These are phyloP conservation scores for Xiphophorus couchianus DNA, from an alignment of 2,113 vertebrate species.

Conservation along the genomic window DNA sequence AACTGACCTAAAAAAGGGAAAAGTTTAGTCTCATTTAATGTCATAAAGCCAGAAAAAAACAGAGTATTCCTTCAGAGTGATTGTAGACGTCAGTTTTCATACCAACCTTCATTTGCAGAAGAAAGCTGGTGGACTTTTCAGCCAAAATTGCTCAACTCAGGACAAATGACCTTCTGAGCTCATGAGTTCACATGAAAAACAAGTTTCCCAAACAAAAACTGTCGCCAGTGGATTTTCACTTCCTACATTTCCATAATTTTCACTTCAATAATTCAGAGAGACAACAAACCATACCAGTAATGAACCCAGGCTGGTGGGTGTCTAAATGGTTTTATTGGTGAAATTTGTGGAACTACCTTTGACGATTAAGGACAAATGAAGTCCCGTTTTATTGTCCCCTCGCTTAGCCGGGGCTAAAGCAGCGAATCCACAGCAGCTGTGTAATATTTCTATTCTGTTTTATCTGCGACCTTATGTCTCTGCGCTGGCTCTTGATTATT, in stretches of 20 bases:
- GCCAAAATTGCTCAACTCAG: not conserved
- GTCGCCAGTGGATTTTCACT: not conserved
- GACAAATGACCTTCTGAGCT: not conserved
- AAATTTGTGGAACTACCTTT: not conserved
- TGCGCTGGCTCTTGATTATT: constrained; percentile 51
- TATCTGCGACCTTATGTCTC: constrained; percentile 38
- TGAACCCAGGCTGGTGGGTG: too few relatives aligned
- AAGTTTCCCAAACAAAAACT: not conserved
- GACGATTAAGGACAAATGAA: constrained; percentile 18
- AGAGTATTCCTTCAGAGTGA: not conserved
- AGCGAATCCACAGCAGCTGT: constrained; percentile 28
- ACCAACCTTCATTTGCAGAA: not conserved
- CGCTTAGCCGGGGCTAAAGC: constrained; percentile 8
- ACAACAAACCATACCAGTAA: not conserved
- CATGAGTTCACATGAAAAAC: not conserved
- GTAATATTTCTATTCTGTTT: constrained; percentile 42
- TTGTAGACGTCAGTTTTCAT: not conserved
- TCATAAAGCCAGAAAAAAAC: too few relatives aligned
- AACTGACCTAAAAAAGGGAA: too few relatives aligned
- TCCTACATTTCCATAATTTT: not conserved
- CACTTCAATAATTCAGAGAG: not conserved
- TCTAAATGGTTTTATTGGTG: not conserved
- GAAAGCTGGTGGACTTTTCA: too few relatives aligned
- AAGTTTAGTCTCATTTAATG: too few relatives aligned
- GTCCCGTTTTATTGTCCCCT: constrained; percentile 22